Conservation (phyloP, 2,888 invertebrate genomes). For the Euspilapteryx auroguttella region DNA sequence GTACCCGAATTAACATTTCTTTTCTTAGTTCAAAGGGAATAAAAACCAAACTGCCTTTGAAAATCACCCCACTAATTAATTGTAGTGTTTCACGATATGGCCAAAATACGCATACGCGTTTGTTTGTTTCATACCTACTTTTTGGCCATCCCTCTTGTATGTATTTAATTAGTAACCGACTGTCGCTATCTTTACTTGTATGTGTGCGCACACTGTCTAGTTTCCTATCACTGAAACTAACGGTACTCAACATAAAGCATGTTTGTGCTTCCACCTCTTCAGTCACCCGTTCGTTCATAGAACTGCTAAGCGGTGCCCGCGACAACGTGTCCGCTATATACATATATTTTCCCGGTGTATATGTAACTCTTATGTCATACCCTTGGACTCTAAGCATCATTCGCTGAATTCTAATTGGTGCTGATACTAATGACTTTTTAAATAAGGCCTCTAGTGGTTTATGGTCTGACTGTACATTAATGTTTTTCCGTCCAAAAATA, state of each 20-base stretch:
- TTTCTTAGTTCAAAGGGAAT: slow-evolving; percentile 1
- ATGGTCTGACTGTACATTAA: too few relatives aligned
- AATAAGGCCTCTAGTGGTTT: neutral
- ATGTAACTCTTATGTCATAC: neutral
- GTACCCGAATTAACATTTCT: slow-evolving; percentile 5
- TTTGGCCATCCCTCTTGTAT: slow-evolving; percentile 2
- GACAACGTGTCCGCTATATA: slow-evolving; percentile 9
- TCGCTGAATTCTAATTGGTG: neutral
- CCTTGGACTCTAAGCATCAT: neutral
- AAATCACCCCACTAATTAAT: slow-evolving; percentile 3
- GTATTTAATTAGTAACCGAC: neutral
- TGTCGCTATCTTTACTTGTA: neutral
- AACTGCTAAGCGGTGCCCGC: slow-evolving; percentile 7
- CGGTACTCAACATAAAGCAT: neutral
- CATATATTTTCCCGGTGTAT: neutral
- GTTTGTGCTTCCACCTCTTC: slow-evolving; percentile 3
- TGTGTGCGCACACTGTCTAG: neutral
- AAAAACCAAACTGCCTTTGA: slow-evolving; percentile 3
- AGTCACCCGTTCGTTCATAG: neutral
- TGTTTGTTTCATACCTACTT: neutral
- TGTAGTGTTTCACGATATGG: neutral
- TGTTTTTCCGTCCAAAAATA: too few relatives aligned
- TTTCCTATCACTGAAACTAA: neutral
- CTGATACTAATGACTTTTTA: neutral
- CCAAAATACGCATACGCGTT: neutral